These are phyloP conservation scores for Asbolus verrucosus DNA, from an alignment of 1,140 invertebrate genomes.

Conservation along the genomic window DNA sequence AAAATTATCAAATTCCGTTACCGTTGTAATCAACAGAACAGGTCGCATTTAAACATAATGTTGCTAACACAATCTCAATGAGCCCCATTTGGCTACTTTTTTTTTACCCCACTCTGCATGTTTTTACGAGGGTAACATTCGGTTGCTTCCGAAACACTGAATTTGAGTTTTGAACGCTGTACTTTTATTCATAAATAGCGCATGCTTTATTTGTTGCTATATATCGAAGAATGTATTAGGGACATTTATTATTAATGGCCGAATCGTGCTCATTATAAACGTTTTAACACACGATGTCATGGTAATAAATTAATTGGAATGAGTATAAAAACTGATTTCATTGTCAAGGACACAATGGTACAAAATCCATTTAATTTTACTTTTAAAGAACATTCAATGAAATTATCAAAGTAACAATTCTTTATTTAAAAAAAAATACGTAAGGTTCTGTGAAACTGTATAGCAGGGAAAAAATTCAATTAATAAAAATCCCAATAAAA, in stretches of 20 bases:
- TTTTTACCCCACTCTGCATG: constrained; percentile 17
- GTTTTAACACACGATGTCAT: background rate
- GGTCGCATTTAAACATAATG: constrained; percentile 53
- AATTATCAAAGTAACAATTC: too few species aligned
- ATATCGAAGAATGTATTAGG: constrained; percentile 6
- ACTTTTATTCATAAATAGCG: constrained; percentile 25
- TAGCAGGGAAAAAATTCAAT: too few species aligned
- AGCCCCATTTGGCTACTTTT: constrained; percentile 35
- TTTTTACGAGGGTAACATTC: constrained; percentile 11
- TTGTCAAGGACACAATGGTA: background rate
- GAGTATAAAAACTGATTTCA: too few species aligned
- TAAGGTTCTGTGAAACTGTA: too few species aligned
- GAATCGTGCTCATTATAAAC: background rate
- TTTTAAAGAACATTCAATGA: too few species aligned
- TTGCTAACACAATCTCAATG: constrained; percentile 48
- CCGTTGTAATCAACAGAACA: constrained; percentile 29
- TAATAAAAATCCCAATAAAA: too few species aligned
- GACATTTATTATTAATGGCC: constrained; percentile 7
- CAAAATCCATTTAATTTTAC: background rate
- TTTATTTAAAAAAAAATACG: too few species aligned
- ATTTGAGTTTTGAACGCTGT: background rate
- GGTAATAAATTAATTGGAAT: too few species aligned
- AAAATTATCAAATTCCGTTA: constrained; percentile 21
- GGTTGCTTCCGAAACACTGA: background rate
- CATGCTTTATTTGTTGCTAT: constrained; percentile 21